Conservation (phyloP, 2,888 invertebrate species). For the Synanthedon tipuliformis region DNA sequence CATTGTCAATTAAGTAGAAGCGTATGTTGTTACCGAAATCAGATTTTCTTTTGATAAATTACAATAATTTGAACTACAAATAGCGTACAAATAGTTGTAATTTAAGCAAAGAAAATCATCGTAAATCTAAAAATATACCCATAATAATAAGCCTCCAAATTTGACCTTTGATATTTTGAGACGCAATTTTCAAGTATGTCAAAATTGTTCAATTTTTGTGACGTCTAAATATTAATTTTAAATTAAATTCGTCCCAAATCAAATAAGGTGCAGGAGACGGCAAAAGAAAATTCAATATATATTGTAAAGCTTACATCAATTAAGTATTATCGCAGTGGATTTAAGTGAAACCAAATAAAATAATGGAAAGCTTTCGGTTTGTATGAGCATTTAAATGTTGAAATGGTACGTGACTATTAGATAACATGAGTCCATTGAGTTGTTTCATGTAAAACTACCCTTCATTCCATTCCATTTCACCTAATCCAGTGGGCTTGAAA, state of each 20-base stretch:
- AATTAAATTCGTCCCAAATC: slow-evolving; percentile 27
- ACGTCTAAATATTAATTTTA: slow-evolving; percentile 12
- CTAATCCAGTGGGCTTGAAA: slow-evolving; percentile 45
- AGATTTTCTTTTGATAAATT: slow-evolving; percentile 31
- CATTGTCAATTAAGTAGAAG: slow-evolving; percentile 62
- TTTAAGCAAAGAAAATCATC: slow-evolving; percentile 26
- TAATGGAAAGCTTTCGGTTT: too few relatives aligned
- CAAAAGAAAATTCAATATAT: slow-evolving; percentile 10
- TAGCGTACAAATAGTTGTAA: slow-evolving; percentile 10
- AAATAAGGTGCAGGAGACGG: slow-evolving; percentile 40
- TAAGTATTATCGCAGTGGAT: slow-evolving; percentile 41
- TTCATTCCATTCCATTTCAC: slow-evolving; percentile 44
- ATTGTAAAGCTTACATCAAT: slow-evolving; percentile 13
- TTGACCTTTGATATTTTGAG: slow-evolving; percentile 37
- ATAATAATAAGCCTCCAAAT: slow-evolving; percentile 23
- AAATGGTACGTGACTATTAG: too few relatives aligned
- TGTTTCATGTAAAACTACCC: slow-evolving; percentile 36
- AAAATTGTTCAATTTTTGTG: slow-evolving; percentile 9
- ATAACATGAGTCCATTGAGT: slow-evolving; percentile 62
- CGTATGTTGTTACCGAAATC: slow-evolving; percentile 54
- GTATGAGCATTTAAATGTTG: too few relatives aligned
- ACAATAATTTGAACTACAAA: slow-evolving; percentile 16
- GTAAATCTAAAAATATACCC: slow-evolving; percentile 33
- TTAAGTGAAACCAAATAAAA: slow-evolving; percentile 39
- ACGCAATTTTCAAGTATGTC: neutral